phyloP scores from a whole-genome alignment of 2,888 invertebrate genomes.

The Eupeodes latifasciatus region DNA sequence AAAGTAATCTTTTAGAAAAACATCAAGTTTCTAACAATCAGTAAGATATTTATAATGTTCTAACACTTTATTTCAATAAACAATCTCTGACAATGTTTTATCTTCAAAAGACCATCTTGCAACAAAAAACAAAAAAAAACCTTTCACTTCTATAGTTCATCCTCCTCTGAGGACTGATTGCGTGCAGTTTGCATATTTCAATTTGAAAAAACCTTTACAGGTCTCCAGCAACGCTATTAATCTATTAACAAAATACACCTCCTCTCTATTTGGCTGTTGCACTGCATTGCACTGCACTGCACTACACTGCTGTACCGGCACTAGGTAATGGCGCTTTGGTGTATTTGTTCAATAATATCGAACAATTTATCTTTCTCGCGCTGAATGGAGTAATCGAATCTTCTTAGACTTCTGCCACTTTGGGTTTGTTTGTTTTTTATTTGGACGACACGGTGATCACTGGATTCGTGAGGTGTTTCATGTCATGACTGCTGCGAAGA shows the following conservation, averaged over 20 bases:
- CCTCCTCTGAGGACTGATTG: constrained; percentile 14
- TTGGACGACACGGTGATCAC: constrained; percentile 22
- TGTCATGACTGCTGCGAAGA: neutral
- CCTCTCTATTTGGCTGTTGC: constrained; percentile 47
- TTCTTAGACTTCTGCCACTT: constrained; percentile 34
- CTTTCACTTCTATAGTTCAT: constrained; percentile 10
- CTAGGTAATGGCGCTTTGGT: too few species aligned
- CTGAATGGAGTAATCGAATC: constrained; percentile 51
- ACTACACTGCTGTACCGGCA: too few species aligned
- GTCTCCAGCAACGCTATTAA: constrained; percentile 56
- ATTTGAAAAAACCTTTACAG: constrained; percentile 46
- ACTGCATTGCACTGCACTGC: neutral
- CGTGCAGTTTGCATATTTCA: constrained; percentile 61
- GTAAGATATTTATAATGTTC: neutral
- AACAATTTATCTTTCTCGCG: constrained; percentile 35
- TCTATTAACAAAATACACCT: constrained; percentile 68
- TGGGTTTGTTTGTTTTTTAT: neutral
- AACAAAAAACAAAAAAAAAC: neutral
- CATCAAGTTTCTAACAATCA: neutral
- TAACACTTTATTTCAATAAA: neutral
- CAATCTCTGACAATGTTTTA: constrained; percentile 6
- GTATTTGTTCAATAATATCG: constrained; percentile 31
- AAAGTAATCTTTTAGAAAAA: neutral
- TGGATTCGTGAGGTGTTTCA: constrained; percentile 20
- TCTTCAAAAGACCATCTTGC: neutral